Conservation (phyloP, 2,888 invertebrate genomes). For the Epistrophella euchroma region DNA sequence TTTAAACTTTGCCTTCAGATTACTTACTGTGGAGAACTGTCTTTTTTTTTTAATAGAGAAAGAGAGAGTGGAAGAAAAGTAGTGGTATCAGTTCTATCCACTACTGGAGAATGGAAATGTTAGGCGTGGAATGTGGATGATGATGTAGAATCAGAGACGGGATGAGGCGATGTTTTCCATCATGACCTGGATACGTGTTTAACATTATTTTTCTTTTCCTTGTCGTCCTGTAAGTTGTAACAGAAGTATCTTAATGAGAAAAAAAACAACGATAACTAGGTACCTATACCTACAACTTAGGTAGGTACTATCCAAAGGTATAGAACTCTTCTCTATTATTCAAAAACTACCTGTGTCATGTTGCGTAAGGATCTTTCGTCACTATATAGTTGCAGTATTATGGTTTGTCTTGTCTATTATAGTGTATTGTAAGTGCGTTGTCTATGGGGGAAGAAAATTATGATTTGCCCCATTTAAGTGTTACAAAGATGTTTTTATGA, state of each 20-base stretch:
- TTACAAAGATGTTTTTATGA: conserved; percentile 12
- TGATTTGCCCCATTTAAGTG: conserved; percentile 4
- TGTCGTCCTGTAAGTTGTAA: conserved; percentile 10
- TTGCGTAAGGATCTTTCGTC: neutral
- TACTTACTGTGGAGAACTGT: conserved; percentile 10
- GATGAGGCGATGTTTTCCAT: conserved; percentile 29
- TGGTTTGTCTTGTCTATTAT: neutral
- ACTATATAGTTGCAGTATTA: neutral
- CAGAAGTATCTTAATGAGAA: conserved; percentile 24
- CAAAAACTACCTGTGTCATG: neutral
- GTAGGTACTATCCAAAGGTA: neutral
- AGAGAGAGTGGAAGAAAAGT: neutral
- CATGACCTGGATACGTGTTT: conserved; percentile 71
- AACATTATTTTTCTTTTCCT: conserved; percentile 54
- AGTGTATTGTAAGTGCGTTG: conserved; percentile 7
- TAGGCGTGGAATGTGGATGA: conserved; percentile 25
- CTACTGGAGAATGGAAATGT: conserved; percentile 54
- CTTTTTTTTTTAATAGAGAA: neutral
- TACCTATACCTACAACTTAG: neutral
- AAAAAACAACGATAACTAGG: neutral
- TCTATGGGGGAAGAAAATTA: neutral
- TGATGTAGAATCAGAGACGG: conserved; percentile 6
- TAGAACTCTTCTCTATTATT: conserved; percentile 2
- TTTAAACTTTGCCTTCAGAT: conserved; percentile 56
- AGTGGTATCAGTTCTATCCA: neutral